Evolutionary conservation across 1,140 invertebrate genomes (phyloP), one percentile per base, ranked within the genome.

Genomic region (Tetranychus cinnabarinus): DNA sequence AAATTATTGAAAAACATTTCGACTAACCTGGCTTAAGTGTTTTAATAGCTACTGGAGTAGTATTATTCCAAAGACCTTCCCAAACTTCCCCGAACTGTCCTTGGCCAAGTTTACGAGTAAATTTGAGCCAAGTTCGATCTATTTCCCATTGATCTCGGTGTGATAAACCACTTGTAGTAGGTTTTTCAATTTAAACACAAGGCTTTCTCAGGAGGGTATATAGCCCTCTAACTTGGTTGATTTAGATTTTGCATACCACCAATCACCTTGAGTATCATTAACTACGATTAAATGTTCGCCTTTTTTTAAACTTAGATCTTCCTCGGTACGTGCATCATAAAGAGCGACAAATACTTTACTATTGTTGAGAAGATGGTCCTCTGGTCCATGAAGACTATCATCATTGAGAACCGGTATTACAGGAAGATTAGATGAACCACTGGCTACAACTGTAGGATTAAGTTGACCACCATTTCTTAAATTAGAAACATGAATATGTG

Each of bases 81-180:
- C 91, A 97, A 15, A 98, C 95, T 74, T 97, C 92, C 56, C 95
- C 93, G 74, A 98, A 97, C 69, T 98, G 93, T 1, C 95, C 95
- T 68, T 95, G 88, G 15, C 95, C 95, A 48, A 97, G 79, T 78
- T 97, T 95, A n/a, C 88, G 77, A 0, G 95, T 81, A 72, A 97
- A 92, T 73, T 93, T 92, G 56, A 98, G 74, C 2, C 91, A 93
- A 12, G 82, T 83, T 66, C 92, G 78, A 71, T 96, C 91, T 67
- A 98, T 97, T 75, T 98, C 95, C 93, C 95, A 98, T 75, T 97
- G 90, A 74, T 98, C 95, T 65, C 87, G 79, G 75, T 97, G 88
- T 56, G 92, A 97, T 63, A 98, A 77, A 13, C 92, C 95, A 72
- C 88, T 85, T 13, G 91, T 96, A 58, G 93, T 88, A 63, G 93